phyloP scores from a whole-genome alignment of 2,888 invertebrate species.

The Terebella lapidaria region DNA sequence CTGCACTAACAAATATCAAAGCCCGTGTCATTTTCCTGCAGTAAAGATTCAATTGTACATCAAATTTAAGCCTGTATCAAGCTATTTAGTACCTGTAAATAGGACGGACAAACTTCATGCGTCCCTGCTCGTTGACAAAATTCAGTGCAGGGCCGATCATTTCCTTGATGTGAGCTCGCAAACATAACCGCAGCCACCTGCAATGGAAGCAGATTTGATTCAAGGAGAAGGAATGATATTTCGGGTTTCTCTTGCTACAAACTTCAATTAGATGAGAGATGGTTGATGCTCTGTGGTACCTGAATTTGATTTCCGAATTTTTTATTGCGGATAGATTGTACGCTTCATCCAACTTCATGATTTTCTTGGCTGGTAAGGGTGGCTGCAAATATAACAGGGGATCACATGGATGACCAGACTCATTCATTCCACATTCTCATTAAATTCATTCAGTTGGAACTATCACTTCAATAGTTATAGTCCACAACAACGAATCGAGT shows the following conservation, averaged over 20 bases:
- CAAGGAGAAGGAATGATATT: no score
- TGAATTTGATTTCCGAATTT: slow-evolving; percentile 72
- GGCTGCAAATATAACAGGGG: no score
- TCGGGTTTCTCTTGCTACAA: no score
- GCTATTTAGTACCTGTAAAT: slow-evolving; percentile 78
- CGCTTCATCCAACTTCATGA: slow-evolving; percentile 61
- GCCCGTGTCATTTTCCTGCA: no score
- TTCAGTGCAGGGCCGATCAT: slow-evolving; percentile 66
- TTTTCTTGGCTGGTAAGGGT: slow-evolving; percentile 59
- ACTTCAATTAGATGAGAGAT: no score
- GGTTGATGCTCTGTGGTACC: no score
- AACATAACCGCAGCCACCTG: slow-evolving; percentile 73
- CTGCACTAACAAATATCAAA: background rate
- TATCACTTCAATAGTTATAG: slow-evolving; percentile 21
- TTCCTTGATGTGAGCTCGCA: slow-evolving; percentile 68
- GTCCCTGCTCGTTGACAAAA: slow-evolving; percentile 78
- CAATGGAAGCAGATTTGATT: no score
- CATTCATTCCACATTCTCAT: no score
- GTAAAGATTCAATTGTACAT: no score
- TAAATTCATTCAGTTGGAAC: no score
- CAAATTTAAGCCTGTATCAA: no score
- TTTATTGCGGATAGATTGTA: slow-evolving; percentile 65
- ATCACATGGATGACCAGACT: no score
- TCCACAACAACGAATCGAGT: background rate
- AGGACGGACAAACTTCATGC: slow-evolving; percentile 87